A percentile compares a stretch with the other conserved stretches of the same genome.
These are phyloP conservation scores for Chrysomela aeneicollis DNA, from an alignment of 2,888 invertebrate genomes.

Conservation along the genomic window DNA sequence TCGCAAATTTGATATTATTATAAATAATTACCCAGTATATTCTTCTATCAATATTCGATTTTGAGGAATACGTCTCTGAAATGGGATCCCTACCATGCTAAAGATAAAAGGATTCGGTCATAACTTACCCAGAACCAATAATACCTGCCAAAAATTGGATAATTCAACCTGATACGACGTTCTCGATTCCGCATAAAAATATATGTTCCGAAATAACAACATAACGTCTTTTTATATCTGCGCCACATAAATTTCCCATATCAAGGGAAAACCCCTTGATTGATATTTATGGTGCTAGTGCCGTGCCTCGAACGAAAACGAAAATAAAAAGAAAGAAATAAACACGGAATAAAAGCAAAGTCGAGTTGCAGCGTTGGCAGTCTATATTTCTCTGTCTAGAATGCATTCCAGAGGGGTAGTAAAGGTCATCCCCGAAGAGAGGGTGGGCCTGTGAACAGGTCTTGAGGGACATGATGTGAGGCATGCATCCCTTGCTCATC, in stretches of 20 bases:
- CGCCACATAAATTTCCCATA: conserved; percentile 37
- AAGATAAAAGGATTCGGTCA: conserved; percentile 38
- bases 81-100: conserved; percentile 21
- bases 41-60: conserved; percentile 10
- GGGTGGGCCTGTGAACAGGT: conserved; percentile 37
- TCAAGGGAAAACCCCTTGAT: conserved; percentile 40
- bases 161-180: conserved; percentile 33
- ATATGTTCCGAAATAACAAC: conserved; percentile 33
- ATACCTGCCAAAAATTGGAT: conserved; percentile 37
- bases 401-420: conserved; percentile 46
- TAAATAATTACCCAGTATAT: not conserved
- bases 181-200: conserved; percentile 32
- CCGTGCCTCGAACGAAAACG: conserved; percentile 33
- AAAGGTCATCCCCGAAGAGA: conserved; percentile 51
- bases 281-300: conserved; percentile 47
- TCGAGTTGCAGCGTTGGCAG: conserved; percentile 41
- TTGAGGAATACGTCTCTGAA: conserved; percentile 24
- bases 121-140: conserved; percentile 35
- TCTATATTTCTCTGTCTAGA: conserved; percentile 46
- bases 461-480: conserved; percentile 28
- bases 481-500: not conserved
- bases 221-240: conserved; percentile 27
- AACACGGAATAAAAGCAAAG: conserved; percentile 38
- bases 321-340: conserved; percentile 37
- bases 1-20: too few species aligned